A percentile compares a stretch with the other conserved stretches of the same genome.
Evolutionary conservation across 2,113 vertebrate species (phyloP).

Genomic region (Ciconia boyciana): DNA sequence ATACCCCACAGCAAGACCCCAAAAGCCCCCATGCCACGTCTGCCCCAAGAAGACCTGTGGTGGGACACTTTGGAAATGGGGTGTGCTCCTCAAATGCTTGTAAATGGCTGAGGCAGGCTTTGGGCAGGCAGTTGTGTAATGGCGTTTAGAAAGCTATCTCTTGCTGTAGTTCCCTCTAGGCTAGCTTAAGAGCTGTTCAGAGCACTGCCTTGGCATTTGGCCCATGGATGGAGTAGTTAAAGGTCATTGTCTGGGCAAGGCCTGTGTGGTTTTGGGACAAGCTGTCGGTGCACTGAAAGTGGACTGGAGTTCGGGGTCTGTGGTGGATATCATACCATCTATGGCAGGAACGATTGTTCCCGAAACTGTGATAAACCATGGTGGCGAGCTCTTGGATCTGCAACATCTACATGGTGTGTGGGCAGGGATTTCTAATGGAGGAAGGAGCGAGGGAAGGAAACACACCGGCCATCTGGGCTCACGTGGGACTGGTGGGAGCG

Average conservation of each 20-base stretch:
- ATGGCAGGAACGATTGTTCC: accelerated
- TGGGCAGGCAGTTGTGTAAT: background rate
- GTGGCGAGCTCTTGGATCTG: background rate
- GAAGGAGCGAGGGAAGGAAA: background rate
- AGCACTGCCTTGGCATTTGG: background rate
- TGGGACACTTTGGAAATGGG: background rate
- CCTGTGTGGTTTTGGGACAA: background rate
- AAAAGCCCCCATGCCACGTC: accelerated
- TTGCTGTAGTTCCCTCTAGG: background rate
- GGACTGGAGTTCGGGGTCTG: background rate
- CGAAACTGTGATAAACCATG: accelerated
- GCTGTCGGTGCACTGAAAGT: background rate
- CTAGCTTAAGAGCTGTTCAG: background rate
- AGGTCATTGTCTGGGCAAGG: conserved; percentile 20
- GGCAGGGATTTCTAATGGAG: background rate
- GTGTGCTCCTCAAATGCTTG: background rate
- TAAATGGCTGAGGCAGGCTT: background rate
- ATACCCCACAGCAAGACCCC: background rate
- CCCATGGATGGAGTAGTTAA: background rate
- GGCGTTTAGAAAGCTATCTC: background rate
- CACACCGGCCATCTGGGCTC: background rate
- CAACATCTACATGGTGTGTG: accelerated
- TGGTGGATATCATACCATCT: accelerated
- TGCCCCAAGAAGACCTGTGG: background rate
- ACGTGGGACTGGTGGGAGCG: background rate